phyloP scores from a whole-genome alignment of 2,113 vertebrate species.

The Crypturellus undulatus region DNA sequence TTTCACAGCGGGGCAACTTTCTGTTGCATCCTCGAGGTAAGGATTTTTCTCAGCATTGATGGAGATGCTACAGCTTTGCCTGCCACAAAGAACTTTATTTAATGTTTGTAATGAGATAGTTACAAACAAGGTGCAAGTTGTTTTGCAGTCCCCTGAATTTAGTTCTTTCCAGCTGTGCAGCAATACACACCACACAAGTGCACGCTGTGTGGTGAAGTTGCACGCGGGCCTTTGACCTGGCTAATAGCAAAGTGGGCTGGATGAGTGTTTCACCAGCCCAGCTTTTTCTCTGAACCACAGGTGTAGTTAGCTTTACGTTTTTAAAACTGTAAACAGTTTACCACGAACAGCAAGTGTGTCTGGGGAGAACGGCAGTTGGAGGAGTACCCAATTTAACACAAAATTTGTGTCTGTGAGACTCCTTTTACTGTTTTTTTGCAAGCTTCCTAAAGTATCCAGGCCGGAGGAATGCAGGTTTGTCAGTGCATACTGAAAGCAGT shows the following conservation, averaged over 20 bases:
- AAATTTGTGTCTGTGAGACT: background rate
- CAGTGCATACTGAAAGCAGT: background rate
- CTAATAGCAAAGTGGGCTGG: fast-evolving
- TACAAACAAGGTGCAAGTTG: background rate
- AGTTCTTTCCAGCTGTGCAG: background rate
- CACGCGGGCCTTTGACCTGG: background rate
- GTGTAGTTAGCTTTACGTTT: background rate
- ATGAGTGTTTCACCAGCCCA: background rate
- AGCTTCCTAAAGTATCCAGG: background rate
- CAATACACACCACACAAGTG: fast-evolving
- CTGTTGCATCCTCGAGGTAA: background rate
- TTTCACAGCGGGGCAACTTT: fast-evolving
- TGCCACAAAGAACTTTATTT: background rate
- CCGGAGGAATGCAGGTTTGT: background rate
- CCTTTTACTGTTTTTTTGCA: background rate
- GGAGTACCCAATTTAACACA: background rate
- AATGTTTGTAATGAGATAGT: background rate
- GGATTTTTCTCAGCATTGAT: background rate
- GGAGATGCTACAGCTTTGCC: background rate
- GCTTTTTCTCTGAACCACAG: background rate
- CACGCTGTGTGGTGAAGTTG: background rate
- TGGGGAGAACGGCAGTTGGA: background rate
- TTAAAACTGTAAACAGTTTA: background rate
- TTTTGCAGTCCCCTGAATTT: background rate
- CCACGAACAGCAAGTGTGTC: background rate